Percentiles rank a stretch among this genome's conserved stretches.
These are phyloP conservation scores for Thamnaconus septentrionalis DNA, from an alignment of 2,113 vertebrate species.

Conservation along the genomic window DNA sequence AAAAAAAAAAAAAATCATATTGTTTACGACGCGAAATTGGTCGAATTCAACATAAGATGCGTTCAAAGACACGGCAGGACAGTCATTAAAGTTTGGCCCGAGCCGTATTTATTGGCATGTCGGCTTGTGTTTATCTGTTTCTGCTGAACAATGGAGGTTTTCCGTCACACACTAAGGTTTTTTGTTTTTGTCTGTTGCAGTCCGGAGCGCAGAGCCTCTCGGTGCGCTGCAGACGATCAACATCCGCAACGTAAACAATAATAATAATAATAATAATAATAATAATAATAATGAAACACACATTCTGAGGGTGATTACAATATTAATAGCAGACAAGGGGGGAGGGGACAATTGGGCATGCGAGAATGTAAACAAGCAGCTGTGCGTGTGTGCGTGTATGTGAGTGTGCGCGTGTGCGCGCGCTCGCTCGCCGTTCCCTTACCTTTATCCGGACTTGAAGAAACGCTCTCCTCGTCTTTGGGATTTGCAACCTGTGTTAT, in stretches of 20 bases:
- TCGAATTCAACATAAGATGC: slow-evolving; percentile 3
- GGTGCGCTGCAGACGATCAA: slow-evolving; percentile 31
- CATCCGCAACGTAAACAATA: slow-evolving; percentile 13
- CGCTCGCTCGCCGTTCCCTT: slow-evolving; percentile 46
- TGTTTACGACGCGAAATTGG: background rate
- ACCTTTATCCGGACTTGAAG: slow-evolving; percentile 91
- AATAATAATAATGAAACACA: no score
- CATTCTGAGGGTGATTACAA: background rate
- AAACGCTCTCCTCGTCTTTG: slow-evolving; percentile 95
- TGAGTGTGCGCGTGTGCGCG: no score
- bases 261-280: no score
- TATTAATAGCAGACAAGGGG: background rate
- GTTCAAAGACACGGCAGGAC: background rate
- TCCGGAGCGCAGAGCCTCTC: slow-evolving; percentile 24
- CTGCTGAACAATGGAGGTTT: slow-evolving; percentile 62
- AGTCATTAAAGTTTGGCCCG: background rate
- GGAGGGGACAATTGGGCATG: background rate
- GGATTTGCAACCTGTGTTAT: slow-evolving; percentile 99
- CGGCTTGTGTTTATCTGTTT: slow-evolving; percentile 28
- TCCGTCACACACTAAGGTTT: slow-evolving; percentile 24
- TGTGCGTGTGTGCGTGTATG: background rate
- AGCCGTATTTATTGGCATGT: slow-evolving; percentile 1
- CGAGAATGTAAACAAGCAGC: background rate
- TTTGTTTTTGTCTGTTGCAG: slow-evolving; percentile 43
- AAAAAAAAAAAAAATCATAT: slow-evolving; percentile 1